These are phyloP conservation scores for Drosophila lacertosa DNA, from an alignment of 1,140 invertebrate genomes.

Conservation along the genomic window DNA sequence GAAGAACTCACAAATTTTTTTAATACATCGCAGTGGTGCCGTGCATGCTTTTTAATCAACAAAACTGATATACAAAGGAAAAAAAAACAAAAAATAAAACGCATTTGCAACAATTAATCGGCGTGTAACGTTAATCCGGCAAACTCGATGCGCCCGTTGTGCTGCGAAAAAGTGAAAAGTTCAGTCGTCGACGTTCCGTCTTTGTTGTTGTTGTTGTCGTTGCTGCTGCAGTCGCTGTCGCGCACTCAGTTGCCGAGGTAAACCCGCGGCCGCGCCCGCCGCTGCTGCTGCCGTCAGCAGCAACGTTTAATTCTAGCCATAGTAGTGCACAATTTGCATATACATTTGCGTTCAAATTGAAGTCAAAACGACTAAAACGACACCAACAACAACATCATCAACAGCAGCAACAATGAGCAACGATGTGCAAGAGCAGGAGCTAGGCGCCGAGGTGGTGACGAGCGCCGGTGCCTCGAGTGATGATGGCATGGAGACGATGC, in stretches of 20 bases:
- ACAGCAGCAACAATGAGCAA: slow-evolving; percentile 48
- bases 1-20: slow-evolving; percentile 29
- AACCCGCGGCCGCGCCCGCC: slow-evolving; percentile 37
- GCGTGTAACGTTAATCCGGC: not conserved
- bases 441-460: slow-evolving; percentile 67
- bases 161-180: slow-evolving; percentile 29
- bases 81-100: slow-evolving; percentile 6
- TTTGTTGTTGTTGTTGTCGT: slow-evolving; percentile 21
- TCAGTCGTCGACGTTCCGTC: slow-evolving; percentile 19
- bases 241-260: slow-evolving; percentile 23
- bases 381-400: not conserved
- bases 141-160: slow-evolving; percentile 35
- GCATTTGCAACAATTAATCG: slow-evolving; percentile 3
- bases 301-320: slow-evolving; percentile 19
- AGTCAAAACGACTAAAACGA: no score
- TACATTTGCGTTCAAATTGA: slow-evolving; percentile 1
- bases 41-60: slow-evolving; percentile 17
- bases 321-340: slow-evolving; percentile 6
- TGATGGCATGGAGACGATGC: slow-evolving; percentile 50
- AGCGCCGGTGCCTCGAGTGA: slow-evolving; percentile 40
- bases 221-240: slow-evolving; percentile 13
- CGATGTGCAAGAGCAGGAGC: slow-evolving; percentile 61
- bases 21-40: slow-evolving; percentile 35
- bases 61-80: slow-evolving; percentile 7
- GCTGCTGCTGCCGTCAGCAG: slow-evolving; percentile 35